Base-by-base conservation (phyloP, 1,140 invertebrate genomes). In the Metaphire vulgaris region DNA sequence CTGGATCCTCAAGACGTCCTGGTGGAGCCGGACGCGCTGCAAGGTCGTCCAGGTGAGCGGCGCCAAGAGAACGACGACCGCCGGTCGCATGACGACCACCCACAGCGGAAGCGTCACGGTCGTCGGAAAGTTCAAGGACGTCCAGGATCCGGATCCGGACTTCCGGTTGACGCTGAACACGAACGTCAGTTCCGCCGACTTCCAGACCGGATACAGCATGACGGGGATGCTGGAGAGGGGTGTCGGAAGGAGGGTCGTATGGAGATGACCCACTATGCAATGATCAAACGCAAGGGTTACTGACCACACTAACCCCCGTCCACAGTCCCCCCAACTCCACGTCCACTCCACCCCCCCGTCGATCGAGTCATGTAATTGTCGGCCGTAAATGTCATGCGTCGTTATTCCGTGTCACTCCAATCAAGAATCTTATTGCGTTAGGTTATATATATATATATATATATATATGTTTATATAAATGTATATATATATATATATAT, bases 171-270 rank as follows among this genome's bases (percentile, higher is more conserved):
- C 89, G 83, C 88, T 93, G 81, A 92, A 91, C 65, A 91, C 91
- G 74, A 91, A 92, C 83, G 91, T 93, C 71, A 90, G 90, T 67
- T 90, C 90, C 81, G 90, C 91, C 56, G 92, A 94, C 85, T 93
- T 93, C 88, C 92, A 93, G 84, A 92, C 92, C 90, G 92, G 92
- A 34, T 93, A 94, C 86, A 92, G 91, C 81, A 92, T 94, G 89
- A 93, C 92, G 0, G 92, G 92, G 15, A 92, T 91, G 6, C 86
- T 94, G 79, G 92, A 93, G 83, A 88, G 92, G 21, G 92, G 92
- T 90, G 89, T 81, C 90, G 90, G 80, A 89, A 91, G 82, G 90
- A 90, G 77, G 92, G 91, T 84, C 89, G 88, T 78, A 92, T 92
- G 83, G 91, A 93, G 85, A 91, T 92, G 86, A 93, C 92, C 67